Evolutionary conservation across 2,888 invertebrate species (phyloP).

Genomic region (Autographa gamma): DNA sequence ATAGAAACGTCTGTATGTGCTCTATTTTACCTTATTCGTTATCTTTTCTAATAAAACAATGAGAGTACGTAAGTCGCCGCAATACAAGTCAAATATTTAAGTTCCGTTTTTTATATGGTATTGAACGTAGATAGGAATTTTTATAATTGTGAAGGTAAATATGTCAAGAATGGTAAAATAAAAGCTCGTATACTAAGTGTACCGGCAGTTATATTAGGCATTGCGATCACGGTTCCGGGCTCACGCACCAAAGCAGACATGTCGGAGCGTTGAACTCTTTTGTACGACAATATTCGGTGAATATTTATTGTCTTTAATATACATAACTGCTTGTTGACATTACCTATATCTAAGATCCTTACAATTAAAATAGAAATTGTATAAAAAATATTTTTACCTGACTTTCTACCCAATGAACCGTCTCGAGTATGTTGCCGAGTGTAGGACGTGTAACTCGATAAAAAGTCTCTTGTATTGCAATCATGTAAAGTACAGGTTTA

Average conservation of each 20-base stretch:
- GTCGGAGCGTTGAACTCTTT: slow-evolving; percentile 82
- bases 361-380: not conserved
- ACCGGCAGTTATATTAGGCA: slow-evolving; percentile 36
- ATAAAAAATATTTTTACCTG: slow-evolving; percentile 19
- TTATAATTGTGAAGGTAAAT: slow-evolving; percentile 15
- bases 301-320: slow-evolving; percentile 35
- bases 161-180: slow-evolving; percentile 22
- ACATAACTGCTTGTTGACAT: slow-evolving; percentile 31
- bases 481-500: slow-evolving; percentile 22
- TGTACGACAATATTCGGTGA: slow-evolving; percentile 62
- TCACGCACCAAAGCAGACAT: slow-evolving; percentile 54
- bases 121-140: slow-evolving; percentile 1
- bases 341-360: not conserved
- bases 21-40: not conserved
- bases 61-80: not conserved
- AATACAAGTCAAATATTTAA: not conserved
- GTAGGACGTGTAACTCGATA: slow-evolving; percentile 11
- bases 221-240: slow-evolving; percentile 59
- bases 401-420: slow-evolving; percentile 15
- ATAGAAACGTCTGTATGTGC: not conserved
- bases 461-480: slow-evolving; percentile 35
- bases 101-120: not conserved
- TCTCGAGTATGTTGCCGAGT: slow-evolving; percentile 5
- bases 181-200: slow-evolving; percentile 13
- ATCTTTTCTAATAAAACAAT: slow-evolving; percentile 1